phyloP scores from a whole-genome alignment of 1,140 invertebrate genomes.

The Thrips palmi region DNA sequence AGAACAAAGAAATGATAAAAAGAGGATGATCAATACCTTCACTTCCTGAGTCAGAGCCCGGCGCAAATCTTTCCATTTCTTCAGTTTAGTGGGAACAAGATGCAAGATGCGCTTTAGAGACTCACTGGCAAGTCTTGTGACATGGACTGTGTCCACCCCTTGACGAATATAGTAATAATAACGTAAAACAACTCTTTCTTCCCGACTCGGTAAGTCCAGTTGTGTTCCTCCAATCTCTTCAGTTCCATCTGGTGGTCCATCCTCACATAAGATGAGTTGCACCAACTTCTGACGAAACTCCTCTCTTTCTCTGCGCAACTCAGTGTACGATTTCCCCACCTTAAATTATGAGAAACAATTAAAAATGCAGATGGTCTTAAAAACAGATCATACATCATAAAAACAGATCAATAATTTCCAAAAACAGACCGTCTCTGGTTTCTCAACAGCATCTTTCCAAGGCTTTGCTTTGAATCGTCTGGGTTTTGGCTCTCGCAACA shows the following conservation, averaged over 20 bases:
- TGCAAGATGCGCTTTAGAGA: slow-evolving; percentile 32
- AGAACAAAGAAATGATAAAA: neutral
- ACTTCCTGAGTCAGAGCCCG: slow-evolving; percentile 30
- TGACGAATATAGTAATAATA: slow-evolving; percentile 83
- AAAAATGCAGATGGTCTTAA: no score
- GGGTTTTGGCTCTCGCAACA: no score
- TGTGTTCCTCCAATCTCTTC: slow-evolving; percentile 20
- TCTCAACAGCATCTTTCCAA: no score
- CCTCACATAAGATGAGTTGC: slow-evolving; percentile 33
- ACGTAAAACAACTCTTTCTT: slow-evolving; percentile 49
- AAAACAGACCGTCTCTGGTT: no score
- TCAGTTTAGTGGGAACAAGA: slow-evolving; percentile 25
- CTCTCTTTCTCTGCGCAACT: slow-evolving; percentile 53
- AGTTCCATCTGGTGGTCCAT: slow-evolving; percentile 22
- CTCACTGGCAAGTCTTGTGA: slow-evolving; percentile 47
- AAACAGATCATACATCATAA: no score
- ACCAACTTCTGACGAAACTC: slow-evolving; percentile 63
- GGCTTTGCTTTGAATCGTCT: no score
- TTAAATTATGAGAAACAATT: no score
- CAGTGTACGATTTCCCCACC: slow-evolving; percentile 36
- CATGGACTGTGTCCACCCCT: slow-evolving; percentile 70
- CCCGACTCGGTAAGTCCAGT: slow-evolving; percentile 27
- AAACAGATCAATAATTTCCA: no score
- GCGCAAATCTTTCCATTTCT: slow-evolving; percentile 26
- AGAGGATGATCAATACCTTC: slow-evolving; percentile 29